Evolutionary conservation across 2,888 invertebrate species (phyloP).

Genomic region (Galerucella calmariensis): DNA sequence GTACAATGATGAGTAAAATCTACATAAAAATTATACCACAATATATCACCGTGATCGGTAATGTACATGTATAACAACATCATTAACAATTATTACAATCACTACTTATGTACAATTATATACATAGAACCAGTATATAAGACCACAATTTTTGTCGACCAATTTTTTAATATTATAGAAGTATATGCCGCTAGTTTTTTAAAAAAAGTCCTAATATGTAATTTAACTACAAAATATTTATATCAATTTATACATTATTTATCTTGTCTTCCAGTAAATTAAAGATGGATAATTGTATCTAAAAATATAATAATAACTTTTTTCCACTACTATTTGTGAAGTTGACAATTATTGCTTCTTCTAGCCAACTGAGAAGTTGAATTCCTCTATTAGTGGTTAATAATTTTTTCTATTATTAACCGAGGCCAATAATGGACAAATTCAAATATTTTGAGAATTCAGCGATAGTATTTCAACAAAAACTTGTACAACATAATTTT

Average conservation of each 20-base stretch:
- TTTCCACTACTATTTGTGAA: too few species aligned
- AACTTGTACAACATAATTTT: too few species aligned
- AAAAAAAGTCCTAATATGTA: background rate
- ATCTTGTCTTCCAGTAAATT: too few species aligned
- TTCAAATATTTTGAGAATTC: too few species aligned
- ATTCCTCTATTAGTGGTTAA: too few species aligned
- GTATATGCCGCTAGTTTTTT: background rate
- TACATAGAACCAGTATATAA: constrained; percentile 1
- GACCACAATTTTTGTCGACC: background rate
- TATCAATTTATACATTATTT: background rate
- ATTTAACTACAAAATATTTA: background rate
- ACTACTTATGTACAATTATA: constrained; percentile 7
- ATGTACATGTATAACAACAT: constrained; percentile 12
- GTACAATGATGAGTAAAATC: constrained; percentile 18
- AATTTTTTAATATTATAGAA: background rate
- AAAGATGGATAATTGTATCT: too few species aligned
- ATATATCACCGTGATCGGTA: constrained; percentile 13
- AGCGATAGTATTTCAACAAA: too few species aligned
- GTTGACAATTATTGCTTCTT: too few species aligned
- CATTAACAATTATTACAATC: constrained; percentile 11
- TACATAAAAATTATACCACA: constrained; percentile 22
- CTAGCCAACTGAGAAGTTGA: too few species aligned
- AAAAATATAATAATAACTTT: too few species aligned
- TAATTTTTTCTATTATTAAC: too few species aligned
- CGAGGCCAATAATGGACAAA: too few species aligned